These are phyloP conservation scores for Dallia pectoralis DNA, from an alignment of 2,797 vertebrate species.

Conservation along the genomic window DNA sequence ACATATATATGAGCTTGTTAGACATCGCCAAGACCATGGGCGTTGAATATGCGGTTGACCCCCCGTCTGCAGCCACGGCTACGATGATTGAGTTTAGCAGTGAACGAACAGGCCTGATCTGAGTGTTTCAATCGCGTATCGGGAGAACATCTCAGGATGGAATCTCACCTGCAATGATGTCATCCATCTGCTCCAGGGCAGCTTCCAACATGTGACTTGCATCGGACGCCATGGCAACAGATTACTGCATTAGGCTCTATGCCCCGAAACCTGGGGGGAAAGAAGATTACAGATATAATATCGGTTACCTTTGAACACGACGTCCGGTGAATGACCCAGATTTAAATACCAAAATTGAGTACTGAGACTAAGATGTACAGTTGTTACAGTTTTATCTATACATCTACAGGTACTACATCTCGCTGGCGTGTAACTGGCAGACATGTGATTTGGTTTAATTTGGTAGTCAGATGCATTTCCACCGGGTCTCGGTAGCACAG, in stretches of 20 bases:
- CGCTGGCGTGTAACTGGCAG: neutral
- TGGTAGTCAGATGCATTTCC: neutral
- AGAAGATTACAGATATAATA: neutral
- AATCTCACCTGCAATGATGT: slow-evolving; percentile 90
- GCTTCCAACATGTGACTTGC: slow-evolving; percentile 94
- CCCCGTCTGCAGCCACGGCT: neutral
- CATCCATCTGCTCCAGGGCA: slow-evolving; percentile 97
- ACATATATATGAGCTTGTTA: no score
- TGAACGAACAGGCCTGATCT: neutral
- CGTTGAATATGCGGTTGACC: no score
- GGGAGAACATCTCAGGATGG: neutral
- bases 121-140: neutral
- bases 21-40: no score
- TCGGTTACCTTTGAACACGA: neutral
- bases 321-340: no score
- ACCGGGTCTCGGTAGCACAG: neutral
- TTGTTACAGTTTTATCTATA: neutral
- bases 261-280: slow-evolving; percentile 22
- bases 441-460: neutral
- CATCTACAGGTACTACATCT: neutral
- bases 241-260: slow-evolving; percentile 56
- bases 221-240: slow-evolving; percentile 83
- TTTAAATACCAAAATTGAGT: neutral
- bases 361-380: neutral
- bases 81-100: neutral